Percentiles rank a stretch among this genome's conserved stretches.
phyloP scores from a whole-genome alignment of 1,140 invertebrate genomes.

The Prorops nasuta region DNA sequence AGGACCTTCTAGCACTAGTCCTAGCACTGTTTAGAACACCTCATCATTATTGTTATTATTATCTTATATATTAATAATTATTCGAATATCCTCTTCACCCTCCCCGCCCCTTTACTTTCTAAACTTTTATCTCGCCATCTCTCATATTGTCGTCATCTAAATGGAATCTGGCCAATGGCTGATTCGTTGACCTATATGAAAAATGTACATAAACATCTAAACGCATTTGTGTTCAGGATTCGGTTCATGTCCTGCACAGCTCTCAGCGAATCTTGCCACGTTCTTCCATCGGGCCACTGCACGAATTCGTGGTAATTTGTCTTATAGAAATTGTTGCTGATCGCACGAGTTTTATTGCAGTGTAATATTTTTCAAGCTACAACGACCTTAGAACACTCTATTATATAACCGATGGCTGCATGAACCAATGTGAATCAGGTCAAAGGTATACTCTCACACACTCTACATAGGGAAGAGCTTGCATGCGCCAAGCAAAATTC shows the following conservation, averaged over 20 bases:
- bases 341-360: background rate
- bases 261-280: conserved; percentile 32
- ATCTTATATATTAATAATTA: conserved; percentile 47
- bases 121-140: conserved; percentile 30
- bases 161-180: conserved; percentile 34
- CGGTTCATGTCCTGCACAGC: conserved; percentile 10
- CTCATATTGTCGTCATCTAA: conserved; percentile 23
- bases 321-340: background rate
- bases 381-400: background rate
- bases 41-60: conserved; percentile 55
- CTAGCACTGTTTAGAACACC: conserved; percentile 57
- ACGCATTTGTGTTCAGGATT: conserved; percentile 25
- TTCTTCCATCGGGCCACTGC: conserved; percentile 17
- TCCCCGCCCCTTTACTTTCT: conserved; percentile 21
- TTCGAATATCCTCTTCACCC: conserved; percentile 32
- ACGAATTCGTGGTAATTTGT: background rate
- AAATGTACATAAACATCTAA: conserved; percentile 32
- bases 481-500: background rate
- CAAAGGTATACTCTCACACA: too few species aligned
- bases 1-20: conserved; percentile 53
- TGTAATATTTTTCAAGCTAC: background rate
- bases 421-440: background rate
- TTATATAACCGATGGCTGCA: background rate
- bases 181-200: conserved; percentile 21
- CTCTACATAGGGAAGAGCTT: background rate